Evolutionary conservation across 2,888 invertebrate genomes (phyloP), one percentile per base, ranked within the genome.

Genomic region (Hydraecia micacea): DNA sequence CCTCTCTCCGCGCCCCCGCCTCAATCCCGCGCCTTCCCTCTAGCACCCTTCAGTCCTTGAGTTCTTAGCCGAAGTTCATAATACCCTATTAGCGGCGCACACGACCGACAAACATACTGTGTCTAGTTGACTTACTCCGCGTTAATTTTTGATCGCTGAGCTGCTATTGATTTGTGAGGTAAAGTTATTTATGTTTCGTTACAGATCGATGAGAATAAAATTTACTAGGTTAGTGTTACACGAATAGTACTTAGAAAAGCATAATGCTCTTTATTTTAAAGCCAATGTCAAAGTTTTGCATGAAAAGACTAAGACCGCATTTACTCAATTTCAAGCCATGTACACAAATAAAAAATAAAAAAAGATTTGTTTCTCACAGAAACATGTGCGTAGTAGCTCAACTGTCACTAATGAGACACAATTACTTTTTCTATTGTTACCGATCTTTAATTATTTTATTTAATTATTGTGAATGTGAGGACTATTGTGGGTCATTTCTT

Each of bases 31-130:
- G 78, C 78, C 85, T 85, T 73, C 87, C 89, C 87, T 90, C 81
- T 81, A 91, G 92, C 90, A 91, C 93, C 93, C 93, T 87, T 91
- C 91, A 91, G 92, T 91, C 92, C 92, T 93, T 89, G 90, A 93
- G 92, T 95, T 94, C 94, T 95, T 91, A 92, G 92, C 88, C 92
- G 92, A 95, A 96, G 93, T 96, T 96, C 96, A 96, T 96, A 96
- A 96, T 96, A 96, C 95, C 96, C 95, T 95, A 96, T 96, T 96
- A 96, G 95, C 92, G 93, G 92, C 91, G 91, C 93, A 93, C 92
- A 94, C 92, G 90, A 91, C 91, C 92, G 89, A 90, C 89, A 92
- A 93, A 93, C 93, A 93, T 93, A 91, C 88, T 93, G 91, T 91
- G 67, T 83, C 90, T 91, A 87, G 89, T 90, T 92, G 92, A 92